Conservation (phyloP, 2,113 vertebrate species). For the Alectura lathami region DNA sequence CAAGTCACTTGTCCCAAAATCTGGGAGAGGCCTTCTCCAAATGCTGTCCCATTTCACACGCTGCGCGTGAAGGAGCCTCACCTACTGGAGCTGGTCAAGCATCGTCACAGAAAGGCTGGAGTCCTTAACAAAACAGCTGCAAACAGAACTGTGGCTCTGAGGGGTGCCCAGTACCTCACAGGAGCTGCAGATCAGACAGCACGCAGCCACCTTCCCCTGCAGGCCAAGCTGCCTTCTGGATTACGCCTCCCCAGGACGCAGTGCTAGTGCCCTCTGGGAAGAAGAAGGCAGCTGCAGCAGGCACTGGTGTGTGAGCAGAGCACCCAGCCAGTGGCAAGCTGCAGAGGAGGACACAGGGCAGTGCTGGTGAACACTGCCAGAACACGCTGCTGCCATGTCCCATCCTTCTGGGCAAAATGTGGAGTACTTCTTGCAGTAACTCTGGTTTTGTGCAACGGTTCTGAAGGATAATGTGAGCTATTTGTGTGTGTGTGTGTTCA, state of each 20-base stretch:
- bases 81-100: not conserved
- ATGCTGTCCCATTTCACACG: not conserved
- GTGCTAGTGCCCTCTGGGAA: not conserved
- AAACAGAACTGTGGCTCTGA: not conserved
- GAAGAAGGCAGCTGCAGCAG: not conserved
- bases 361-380: not conserved
- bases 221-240: not conserved
- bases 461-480: not conserved
- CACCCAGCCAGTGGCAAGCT: not conserved
- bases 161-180: not conserved
- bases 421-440: not conserved
- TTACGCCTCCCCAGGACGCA: not conserved
- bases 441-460: not conserved
- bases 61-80: not conserved
- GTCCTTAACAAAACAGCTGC: not conserved
- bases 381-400: not conserved
- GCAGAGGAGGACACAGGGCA: not conserved
- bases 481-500: not conserved
- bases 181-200: not conserved
- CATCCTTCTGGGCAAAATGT: not conserved
- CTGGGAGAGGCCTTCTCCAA: not conserved
- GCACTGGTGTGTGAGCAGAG: not conserved
- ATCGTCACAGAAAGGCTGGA: not conserved
- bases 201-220: not conserved
- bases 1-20: not conserved